Evolutionary conservation across 2,113 vertebrate species (phyloP).

Genomic region (Cyanistes caeruleus): DNA sequence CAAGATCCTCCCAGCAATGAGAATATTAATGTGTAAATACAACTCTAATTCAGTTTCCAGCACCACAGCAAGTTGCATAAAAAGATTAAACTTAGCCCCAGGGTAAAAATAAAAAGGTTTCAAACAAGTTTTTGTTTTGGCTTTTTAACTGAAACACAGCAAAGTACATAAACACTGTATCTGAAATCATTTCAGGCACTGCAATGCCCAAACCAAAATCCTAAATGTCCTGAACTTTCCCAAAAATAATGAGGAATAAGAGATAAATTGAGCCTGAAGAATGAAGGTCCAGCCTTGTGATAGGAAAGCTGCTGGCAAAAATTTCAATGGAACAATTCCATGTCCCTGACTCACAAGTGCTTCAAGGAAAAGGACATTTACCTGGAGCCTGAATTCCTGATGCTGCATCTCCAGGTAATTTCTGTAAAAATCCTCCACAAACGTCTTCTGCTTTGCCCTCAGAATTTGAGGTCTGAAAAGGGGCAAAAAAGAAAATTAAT

Average conservation of each 20-base stretch:
- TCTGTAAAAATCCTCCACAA: neutral
- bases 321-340: fast-evolving
- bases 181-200: neutral
- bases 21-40: conserved; percentile 15
- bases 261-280: neutral
- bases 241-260: neutral
- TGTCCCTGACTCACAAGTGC: neutral
- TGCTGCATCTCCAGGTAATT: neutral
- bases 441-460: conserved; percentile 25
- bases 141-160: neutral
- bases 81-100: conserved; percentile 1
- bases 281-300: neutral
- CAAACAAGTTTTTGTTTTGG: neutral
- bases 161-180: neutral
- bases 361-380: neutral
- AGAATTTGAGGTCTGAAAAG: conserved; percentile 48
- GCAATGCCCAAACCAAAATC: neutral
- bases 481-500: neutral
- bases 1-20: neutral
- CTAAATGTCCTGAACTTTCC: neutral
- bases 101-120: neutral
- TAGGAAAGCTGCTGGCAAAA: neutral
- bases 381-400: neutral
- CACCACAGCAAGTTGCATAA: neutral
- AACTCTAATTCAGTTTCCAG: conserved; percentile 22